phyloP scores from a whole-genome alignment of 2,888 invertebrate genomes.

The Zeuzera pyrina region DNA sequence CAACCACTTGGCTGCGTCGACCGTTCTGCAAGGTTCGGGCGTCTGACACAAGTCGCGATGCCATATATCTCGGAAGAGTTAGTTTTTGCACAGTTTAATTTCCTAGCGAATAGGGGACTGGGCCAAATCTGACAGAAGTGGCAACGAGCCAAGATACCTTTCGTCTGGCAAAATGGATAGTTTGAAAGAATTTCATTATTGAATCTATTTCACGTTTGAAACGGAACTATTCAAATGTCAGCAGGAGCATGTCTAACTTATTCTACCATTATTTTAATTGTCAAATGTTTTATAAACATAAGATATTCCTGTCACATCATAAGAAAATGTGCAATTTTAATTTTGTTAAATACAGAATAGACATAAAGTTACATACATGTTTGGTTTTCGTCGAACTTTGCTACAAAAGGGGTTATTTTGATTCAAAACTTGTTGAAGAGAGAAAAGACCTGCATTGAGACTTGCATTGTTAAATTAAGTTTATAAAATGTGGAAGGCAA shows the following conservation, averaged over 20 bases:
- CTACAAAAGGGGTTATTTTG: slow-evolving; percentile 12
- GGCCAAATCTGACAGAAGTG: slow-evolving; percentile 41
- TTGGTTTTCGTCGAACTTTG: slow-evolving; percentile 11
- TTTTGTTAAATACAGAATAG: too few relatives aligned
- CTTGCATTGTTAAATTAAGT: slow-evolving; percentile 37
- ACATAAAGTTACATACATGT: too few relatives aligned
- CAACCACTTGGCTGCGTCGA: slow-evolving; percentile 13
- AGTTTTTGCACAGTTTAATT: slow-evolving; percentile 28
- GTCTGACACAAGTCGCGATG: slow-evolving; percentile 18
- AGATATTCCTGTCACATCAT: too few relatives aligned
- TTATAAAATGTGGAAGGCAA: slow-evolving; percentile 22
- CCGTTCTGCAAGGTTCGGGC: slow-evolving; percentile 14
- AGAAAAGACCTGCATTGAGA: slow-evolving; percentile 32
- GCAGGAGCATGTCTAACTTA: too few relatives aligned
- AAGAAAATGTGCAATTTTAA: too few relatives aligned
- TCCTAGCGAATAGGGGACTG: slow-evolving; percentile 20
- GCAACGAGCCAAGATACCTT: slow-evolving; percentile 46
- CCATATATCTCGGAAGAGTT: slow-evolving; percentile 21
- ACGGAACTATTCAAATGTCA: too few relatives aligned
- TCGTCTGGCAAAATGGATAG: slow-evolving; percentile 33
- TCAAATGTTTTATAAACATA: too few relatives aligned
- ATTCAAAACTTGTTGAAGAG: slow-evolving; percentile 21
- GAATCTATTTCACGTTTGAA: slow-evolving; percentile 37
- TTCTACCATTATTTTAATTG: too few relatives aligned
- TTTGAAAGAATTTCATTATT: slow-evolving; percentile 54